Evolutionary conservation across 2,888 invertebrate species (phyloP).

Genomic region (Dinocampus coccinellae): DNA sequence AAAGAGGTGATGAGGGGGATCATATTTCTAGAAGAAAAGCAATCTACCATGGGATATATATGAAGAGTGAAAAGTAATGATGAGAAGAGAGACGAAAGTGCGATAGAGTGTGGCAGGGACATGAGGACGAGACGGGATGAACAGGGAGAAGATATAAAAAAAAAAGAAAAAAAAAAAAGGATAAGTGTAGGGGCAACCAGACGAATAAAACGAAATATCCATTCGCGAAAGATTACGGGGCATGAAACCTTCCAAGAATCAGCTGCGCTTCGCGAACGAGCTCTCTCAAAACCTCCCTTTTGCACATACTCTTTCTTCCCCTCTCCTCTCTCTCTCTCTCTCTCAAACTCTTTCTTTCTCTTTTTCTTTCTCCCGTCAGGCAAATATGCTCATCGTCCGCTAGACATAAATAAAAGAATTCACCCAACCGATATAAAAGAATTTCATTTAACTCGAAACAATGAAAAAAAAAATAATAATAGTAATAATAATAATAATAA

Average conservation of each 20-base stretch:
- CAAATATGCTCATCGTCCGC: conserved; percentile 29
- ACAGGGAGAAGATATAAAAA: not conserved
- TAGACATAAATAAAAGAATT: conserved; percentile 32
- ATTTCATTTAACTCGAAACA: not conserved
- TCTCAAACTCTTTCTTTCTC: not conserved
- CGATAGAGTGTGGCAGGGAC: not conserved
- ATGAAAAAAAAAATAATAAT: not conserved
- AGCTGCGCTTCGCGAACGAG: conserved; percentile 29
- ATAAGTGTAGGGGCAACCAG: conserved; percentile 4
- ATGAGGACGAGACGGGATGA: not conserved
- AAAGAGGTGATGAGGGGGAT: conserved; percentile 9
- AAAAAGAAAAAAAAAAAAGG: not conserved
- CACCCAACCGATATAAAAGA: not conserved
- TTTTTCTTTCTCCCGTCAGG: conserved; percentile 6
- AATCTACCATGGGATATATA: conserved; percentile 1
- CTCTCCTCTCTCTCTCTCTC: conserved; percentile 1
- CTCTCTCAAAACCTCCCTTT: conserved; percentile 26
- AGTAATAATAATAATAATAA: too few species aligned
- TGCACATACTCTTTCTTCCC: too few species aligned
- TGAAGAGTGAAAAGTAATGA: not conserved
- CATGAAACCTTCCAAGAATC: conserved; percentile 36
- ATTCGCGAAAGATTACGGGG: conserved; percentile 35
- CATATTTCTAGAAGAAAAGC: conserved; percentile 33
- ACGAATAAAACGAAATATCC: conserved; percentile 36
- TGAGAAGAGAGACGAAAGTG: too few species aligned